phyloP scores from a whole-genome alignment of 2,113 vertebrate species.

The Xenopus borealis region DNA sequence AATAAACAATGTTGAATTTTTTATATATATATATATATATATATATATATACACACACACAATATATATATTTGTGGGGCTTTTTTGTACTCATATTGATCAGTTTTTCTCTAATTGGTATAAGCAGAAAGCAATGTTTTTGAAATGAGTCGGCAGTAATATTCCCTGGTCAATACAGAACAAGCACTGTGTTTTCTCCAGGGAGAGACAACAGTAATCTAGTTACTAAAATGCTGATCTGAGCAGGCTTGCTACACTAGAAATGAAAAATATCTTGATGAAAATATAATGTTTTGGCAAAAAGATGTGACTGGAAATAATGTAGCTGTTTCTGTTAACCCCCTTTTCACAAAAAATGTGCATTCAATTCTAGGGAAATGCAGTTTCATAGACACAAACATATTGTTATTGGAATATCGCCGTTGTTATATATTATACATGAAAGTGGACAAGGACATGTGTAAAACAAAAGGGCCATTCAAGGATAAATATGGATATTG shows the following conservation, averaged over 20 bases:
- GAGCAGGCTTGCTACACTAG: slow-evolving; percentile 37
- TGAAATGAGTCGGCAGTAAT: slow-evolving; percentile 43
- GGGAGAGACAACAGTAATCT: slow-evolving; percentile 42
- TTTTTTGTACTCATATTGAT: slow-evolving; percentile 33
- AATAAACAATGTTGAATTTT: too few species aligned
- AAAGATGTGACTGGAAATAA: slow-evolving; percentile 45
- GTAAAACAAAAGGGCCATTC: too few species aligned
- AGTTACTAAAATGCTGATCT: slow-evolving; percentile 42
- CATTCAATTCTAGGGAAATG: background rate
- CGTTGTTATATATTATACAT: too few species aligned
- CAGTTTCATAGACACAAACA: background rate
- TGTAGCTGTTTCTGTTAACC: slow-evolving; percentile 19
- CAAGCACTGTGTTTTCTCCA: slow-evolving; percentile 32
- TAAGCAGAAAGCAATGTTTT: slow-evolving; percentile 46
- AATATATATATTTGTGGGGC: too few species aligned
- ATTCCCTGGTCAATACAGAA: slow-evolving; percentile 46
- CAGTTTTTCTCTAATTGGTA: slow-evolving; percentile 35
- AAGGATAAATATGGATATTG: too few species aligned
- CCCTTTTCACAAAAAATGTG: background rate
- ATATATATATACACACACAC: too few species aligned
- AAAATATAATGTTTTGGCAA: slow-evolving; percentile 41
- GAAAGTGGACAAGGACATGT: too few species aligned
- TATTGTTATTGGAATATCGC: background rate
- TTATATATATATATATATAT: too few species aligned
- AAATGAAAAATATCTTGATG: slow-evolving; percentile 46